These are phyloP conservation scores for Horisme vitalbata DNA, from an alignment of 2,888 invertebrate genomes.

Conservation along the genomic window DNA sequence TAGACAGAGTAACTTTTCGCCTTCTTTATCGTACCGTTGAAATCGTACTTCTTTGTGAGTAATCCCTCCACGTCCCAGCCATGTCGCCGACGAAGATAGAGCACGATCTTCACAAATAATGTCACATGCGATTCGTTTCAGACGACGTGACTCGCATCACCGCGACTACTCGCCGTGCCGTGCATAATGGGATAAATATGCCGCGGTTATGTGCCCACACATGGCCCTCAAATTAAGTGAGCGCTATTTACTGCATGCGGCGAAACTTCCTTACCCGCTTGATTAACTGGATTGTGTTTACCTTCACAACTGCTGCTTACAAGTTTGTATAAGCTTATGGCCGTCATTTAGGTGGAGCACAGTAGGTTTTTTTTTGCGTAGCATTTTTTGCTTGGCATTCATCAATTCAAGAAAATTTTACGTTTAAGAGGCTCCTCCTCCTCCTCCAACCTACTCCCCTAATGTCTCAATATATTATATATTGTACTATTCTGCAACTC, in stretches of 20 bases:
- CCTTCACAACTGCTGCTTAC: conserved; percentile 54
- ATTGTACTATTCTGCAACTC: too few relatives aligned
- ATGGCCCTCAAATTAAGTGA: conserved; percentile 80
- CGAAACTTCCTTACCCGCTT: conserved; percentile 67
- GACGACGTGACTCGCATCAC: conserved; percentile 80
- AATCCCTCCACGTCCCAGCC: conserved; percentile 80
- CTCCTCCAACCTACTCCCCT: too few relatives aligned
- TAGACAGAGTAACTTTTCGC: conserved; percentile 74
- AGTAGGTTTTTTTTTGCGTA: too few relatives aligned
- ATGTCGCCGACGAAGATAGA: conserved; percentile 83
- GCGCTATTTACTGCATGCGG: conserved; percentile 73
- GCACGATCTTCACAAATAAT: conserved; percentile 84
- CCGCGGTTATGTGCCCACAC: conserved; percentile 78
- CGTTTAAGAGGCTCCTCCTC: too few relatives aligned
- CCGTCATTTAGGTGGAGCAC: too few relatives aligned
- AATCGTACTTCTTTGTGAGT: conserved; percentile 82
- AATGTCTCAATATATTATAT: too few relatives aligned
- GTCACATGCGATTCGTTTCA: conserved; percentile 83
- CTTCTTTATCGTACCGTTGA: conserved; percentile 79
- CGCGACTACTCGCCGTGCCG: conserved; percentile 70
- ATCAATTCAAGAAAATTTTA: too few relatives aligned
- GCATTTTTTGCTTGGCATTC: too few relatives aligned
- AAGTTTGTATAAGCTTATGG: conserved; percentile 46
- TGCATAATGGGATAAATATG: conserved; percentile 83
- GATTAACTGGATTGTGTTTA: conserved; percentile 74